Evolutionary conservation across 2,888 invertebrate species (phyloP).

Genomic region (Eristalinus aeneus): DNA sequence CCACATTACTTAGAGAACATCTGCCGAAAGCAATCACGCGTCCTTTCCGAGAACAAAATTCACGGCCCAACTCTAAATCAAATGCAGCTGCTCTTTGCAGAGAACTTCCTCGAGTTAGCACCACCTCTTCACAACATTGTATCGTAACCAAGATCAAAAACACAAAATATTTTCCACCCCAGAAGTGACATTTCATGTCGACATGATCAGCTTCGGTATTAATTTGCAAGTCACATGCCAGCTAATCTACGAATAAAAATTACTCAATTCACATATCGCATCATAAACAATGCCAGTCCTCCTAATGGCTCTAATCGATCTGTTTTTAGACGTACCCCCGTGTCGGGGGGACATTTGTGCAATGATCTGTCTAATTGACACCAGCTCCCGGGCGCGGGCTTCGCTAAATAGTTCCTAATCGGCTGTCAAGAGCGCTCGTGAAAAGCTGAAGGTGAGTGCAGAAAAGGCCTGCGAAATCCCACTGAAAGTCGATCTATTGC

Average conservation of each 20-base stretch:
- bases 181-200: background rate
- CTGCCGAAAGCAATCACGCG: background rate
- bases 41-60: background rate
- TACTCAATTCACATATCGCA: constrained; percentile 12
- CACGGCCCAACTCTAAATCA: background rate
- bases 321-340: constrained; percentile 17
- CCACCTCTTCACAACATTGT: background rate
- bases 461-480: constrained; percentile 27
- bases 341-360: background rate
- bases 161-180: background rate
- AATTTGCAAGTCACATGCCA: background rate
- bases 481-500: constrained; percentile 18
- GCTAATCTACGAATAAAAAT: background rate
- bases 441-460: constrained; percentile 24
- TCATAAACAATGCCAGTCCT: background rate
- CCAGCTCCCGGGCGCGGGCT: background rate
- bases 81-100: background rate
- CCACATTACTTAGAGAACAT: background rate
- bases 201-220: background rate
- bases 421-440: constrained; percentile 26
- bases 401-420: constrained; percentile 1
- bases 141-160: background rate
- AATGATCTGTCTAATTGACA: constrained; percentile 9
- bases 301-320: constrained; percentile 40
- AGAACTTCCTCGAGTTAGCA: background rate